Conservation (phyloP, 1,140 invertebrate genomes). For the Anastatus disparis region DNA sequence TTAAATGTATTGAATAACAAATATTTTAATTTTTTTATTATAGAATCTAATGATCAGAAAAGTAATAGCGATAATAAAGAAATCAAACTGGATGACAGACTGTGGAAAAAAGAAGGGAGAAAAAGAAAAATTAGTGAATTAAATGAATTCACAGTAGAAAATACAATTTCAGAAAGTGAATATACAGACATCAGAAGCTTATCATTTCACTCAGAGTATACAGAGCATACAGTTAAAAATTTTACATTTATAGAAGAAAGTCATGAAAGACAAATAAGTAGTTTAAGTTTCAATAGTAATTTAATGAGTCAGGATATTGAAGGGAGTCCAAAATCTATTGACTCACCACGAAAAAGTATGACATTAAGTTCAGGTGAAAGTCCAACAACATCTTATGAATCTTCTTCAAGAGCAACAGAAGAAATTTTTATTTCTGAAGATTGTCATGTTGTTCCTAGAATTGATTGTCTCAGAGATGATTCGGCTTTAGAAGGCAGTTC, state of each 20-base stretch:
- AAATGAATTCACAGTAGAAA: constrained; percentile 11
- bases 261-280: constrained; percentile 56
- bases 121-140: not conserved
- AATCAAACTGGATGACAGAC: constrained; percentile 30
- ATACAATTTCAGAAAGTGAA: constrained; percentile 39
- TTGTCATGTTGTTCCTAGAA: constrained; percentile 62
- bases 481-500: constrained; percentile 17
- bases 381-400: constrained; percentile 38
- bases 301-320: constrained; percentile 38
- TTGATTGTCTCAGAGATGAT: constrained; percentile 42
- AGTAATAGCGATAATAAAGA: constrained; percentile 32
- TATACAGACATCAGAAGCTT: constrained; percentile 53
- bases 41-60: constrained; percentile 2
- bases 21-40: too few species aligned
- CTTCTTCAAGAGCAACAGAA: constrained; percentile 31
- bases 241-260: constrained; percentile 54
- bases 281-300: constrained; percentile 48
- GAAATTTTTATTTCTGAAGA: constrained; percentile 51
- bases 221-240: constrained; percentile 52
- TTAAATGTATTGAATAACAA: too few species aligned
- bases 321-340: constrained; percentile 55
- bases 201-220: constrained; percentile 53
- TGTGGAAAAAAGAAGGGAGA: constrained; percentile 9
- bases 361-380: constrained; percentile 34
- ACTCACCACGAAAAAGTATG: constrained; percentile 26